Evolutionary conservation across 2,113 vertebrate genomes (phyloP).

Genomic region (Onychorhynchus coronatus): DNA sequence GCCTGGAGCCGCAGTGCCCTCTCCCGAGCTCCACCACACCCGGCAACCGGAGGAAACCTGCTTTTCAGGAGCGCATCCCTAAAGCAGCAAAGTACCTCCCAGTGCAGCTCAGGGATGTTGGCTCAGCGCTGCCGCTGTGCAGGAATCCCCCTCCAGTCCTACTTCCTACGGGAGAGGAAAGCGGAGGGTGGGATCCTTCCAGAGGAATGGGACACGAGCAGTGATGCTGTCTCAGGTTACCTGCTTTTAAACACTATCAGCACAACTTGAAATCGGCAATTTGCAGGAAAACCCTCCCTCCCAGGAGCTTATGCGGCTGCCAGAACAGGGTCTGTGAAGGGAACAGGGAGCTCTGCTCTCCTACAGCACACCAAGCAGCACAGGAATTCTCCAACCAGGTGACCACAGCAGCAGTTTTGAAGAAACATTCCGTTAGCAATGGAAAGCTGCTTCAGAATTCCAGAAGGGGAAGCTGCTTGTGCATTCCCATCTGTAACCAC

Average conservation of each 20-base stretch:
- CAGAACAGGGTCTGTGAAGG: not conserved
- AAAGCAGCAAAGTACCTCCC: not conserved
- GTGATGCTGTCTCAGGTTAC: not conserved
- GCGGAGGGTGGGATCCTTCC: not conserved
- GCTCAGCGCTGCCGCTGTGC: not conserved
- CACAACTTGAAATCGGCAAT: not conserved
- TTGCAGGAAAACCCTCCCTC: not conserved
- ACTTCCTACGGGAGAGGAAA: not conserved
- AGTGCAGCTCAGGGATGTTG: not conserved
- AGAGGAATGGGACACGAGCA: not conserved
- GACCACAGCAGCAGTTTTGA: not conserved
- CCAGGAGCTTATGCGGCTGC: not conserved
- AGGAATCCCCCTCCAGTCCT: not conserved
- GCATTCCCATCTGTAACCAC: not conserved
- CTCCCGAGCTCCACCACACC: not conserved
- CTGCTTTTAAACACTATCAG: not conserved
- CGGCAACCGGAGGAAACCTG: not conserved
- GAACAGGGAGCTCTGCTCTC: not conserved
- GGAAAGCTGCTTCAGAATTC: not conserved
- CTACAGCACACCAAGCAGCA: not conserved
- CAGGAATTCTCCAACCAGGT: not conserved
- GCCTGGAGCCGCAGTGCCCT: slow-evolving; percentile 40
- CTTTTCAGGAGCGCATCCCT: accelerated
- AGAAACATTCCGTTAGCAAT: accelerated
- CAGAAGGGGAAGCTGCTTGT: not conserved